Percentiles rank a stretch among this genome's conserved stretches.
These are phyloP conservation scores for Tachina grossa DNA, from an alignment of 2,888 invertebrate genomes.

Conservation along the genomic window DNA sequence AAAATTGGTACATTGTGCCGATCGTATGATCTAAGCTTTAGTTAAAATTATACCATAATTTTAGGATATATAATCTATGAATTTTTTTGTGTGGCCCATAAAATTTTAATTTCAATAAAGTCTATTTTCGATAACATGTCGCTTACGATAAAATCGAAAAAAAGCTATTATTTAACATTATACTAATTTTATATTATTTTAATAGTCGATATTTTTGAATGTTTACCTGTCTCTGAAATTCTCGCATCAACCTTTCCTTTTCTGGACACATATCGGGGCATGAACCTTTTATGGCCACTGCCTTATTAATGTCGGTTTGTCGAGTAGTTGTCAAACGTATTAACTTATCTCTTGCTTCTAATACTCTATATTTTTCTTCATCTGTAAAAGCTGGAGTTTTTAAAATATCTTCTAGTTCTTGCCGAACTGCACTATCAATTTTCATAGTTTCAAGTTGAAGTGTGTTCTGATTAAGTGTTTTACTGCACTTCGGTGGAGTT, in stretches of 20 bases:
- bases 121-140: too few relatives aligned
- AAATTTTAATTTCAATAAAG: too few relatives aligned
- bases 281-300: slow-evolving; percentile 89
- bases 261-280: slow-evolving; percentile 99
- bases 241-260: slow-evolving; percentile 93
- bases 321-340: slow-evolving; percentile 88
- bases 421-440: slow-evolving; percentile 79
- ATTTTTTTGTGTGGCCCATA: too few relatives aligned
- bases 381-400: slow-evolving; percentile 85
- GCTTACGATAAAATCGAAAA: too few relatives aligned
- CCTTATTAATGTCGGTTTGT: slow-evolving; percentile 85
- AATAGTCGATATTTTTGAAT: background rate
- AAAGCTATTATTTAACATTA: too few relatives aligned
- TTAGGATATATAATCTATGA: too few relatives aligned
- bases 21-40: too few relatives aligned
- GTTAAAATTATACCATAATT: too few relatives aligned
- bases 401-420: slow-evolving; percentile 86
- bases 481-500: slow-evolving; percentile 11
- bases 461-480: slow-evolving; percentile 30
- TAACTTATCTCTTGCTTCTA: slow-evolving; percentile 93
- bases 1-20: too few relatives aligned
- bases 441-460: slow-evolving; percentile 51
- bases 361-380: slow-evolving; percentile 89
- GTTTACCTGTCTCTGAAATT: slow-evolving; percentile 88
- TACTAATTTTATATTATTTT: too few relatives aligned